A percentile compares a stretch with the other conserved stretches of the same genome.
Evolutionary conservation across 2,797 vertebrate genomes (phyloP).

Genomic region (Chelon labrosus): DNA sequence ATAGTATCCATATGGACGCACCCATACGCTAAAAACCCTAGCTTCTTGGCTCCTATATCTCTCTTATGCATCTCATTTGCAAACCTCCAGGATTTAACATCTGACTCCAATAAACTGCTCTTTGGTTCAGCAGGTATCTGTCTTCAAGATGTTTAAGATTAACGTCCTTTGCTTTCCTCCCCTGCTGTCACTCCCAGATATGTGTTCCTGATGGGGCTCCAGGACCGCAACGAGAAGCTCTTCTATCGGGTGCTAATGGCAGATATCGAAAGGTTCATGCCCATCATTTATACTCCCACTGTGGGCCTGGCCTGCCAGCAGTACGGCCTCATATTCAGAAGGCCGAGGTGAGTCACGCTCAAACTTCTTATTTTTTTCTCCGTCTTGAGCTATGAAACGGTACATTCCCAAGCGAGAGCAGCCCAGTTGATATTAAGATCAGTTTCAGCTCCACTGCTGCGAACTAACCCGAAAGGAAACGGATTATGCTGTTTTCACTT

Average conservation of each 20-base stretch:
- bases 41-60: background rate
- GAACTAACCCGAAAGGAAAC: constrained; percentile 5
- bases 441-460: constrained; percentile 10
- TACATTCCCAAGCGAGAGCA: constrained; percentile 17
- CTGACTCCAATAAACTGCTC: constrained; percentile 58
- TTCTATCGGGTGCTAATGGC: constrained; percentile 93
- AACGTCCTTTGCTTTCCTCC: constrained; percentile 46
- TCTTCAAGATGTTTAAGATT: constrained; percentile 52
- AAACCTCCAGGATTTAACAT: constrained; percentile 47
- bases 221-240: constrained; percentile 97
- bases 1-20: background rate
- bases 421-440: background rate
- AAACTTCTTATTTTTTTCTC: background rate
- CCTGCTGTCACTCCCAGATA: constrained; percentile 85
- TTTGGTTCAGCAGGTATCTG: constrained; percentile 35
- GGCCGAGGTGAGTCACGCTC: constrained; percentile 90
- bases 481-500: constrained; percentile 20
- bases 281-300: constrained; percentile 96
- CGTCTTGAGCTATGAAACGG: constrained; percentile 3
- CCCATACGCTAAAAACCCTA: background rate
- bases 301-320: constrained; percentile 97
- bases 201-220: constrained; percentile 95
- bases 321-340: constrained; percentile 93
- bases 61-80: constrained; percentile 14
- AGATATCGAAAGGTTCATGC: constrained; percentile 96